A percentile compares a stretch with the other conserved stretches of the same genome.
Evolutionary conservation across 2,797 vertebrate genomes (phyloP).

Genomic region (Morelia viridis): DNA sequence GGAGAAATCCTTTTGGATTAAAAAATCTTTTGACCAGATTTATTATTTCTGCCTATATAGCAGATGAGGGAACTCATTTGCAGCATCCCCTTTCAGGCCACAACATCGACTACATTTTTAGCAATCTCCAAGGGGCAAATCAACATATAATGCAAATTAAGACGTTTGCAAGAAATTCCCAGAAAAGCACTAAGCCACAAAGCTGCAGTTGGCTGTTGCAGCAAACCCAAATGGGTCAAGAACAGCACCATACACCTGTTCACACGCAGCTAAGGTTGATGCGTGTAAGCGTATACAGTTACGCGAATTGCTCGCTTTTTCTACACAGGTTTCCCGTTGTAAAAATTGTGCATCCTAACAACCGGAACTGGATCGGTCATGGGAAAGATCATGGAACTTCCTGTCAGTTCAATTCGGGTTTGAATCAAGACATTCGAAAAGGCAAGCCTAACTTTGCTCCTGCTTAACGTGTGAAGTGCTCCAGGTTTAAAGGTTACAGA

Average conservation of each 20-base stretch:
- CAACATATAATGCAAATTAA: background rate
- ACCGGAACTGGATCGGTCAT: background rate
- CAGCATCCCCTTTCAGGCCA: background rate
- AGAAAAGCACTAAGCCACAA: background rate
- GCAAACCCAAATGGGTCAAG: background rate
- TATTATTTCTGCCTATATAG: background rate
- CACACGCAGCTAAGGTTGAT: background rate
- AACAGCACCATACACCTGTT: background rate
- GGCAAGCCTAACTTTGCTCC: background rate
- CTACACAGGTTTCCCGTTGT: background rate
- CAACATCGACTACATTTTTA: background rate
- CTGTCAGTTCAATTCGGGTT: background rate
- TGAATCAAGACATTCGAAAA: background rate
- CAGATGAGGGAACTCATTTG: background rate
- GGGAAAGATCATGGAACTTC: background rate
- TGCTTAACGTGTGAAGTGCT: background rate
- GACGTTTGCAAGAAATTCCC: background rate
- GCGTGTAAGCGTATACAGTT: background rate
- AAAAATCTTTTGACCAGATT: background rate
- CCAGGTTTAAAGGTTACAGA: background rate
- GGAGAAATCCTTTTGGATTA: background rate
- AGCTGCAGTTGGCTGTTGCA: background rate
- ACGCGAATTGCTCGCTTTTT: background rate
- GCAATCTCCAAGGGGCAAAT: background rate
- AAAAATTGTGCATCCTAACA: background rate